Conservation (phyloP, 2,888 invertebrate genomes). For the Mimachlamys varia region DNA sequence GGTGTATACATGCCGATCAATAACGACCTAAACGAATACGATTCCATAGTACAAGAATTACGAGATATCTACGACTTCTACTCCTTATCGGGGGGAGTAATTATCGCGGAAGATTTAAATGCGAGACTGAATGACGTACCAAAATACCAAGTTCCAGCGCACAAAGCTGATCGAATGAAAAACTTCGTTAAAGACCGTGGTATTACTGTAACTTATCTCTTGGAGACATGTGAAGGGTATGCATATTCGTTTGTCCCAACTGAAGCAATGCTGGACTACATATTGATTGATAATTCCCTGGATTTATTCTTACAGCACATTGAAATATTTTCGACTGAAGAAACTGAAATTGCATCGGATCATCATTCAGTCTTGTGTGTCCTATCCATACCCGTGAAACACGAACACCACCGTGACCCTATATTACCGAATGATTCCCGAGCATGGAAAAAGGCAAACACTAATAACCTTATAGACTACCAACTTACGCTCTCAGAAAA, state of each 20-base stretch:
- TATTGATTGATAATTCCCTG: neutral
- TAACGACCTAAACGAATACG: neutral
- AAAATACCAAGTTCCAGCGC: neutral
- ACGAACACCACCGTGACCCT: neutral
- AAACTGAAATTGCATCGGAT: neutral
- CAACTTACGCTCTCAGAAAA: neutral
- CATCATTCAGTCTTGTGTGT: neutral
- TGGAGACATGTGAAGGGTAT: neutral
- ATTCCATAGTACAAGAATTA: neutral
- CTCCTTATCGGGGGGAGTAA: neutral
- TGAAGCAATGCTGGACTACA: neutral
- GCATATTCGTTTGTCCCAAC: neutral
- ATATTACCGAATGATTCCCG: neutral
- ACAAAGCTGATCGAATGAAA: neutral
- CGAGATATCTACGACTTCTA: neutral
- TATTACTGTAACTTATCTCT: neutral
- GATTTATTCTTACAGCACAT: neutral
- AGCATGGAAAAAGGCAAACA: neutral
- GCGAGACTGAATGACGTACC: neutral
- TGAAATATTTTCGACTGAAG: neutral
- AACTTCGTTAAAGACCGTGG: neutral
- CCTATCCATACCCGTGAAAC: neutral
- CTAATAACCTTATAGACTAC: neutral
- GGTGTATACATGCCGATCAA: neutral
- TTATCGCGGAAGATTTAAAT: slow-evolving; percentile 38